These are phyloP conservation scores for Polietes domitor DNA, from an alignment of 2,888 invertebrate genomes.

Conservation along the genomic window DNA sequence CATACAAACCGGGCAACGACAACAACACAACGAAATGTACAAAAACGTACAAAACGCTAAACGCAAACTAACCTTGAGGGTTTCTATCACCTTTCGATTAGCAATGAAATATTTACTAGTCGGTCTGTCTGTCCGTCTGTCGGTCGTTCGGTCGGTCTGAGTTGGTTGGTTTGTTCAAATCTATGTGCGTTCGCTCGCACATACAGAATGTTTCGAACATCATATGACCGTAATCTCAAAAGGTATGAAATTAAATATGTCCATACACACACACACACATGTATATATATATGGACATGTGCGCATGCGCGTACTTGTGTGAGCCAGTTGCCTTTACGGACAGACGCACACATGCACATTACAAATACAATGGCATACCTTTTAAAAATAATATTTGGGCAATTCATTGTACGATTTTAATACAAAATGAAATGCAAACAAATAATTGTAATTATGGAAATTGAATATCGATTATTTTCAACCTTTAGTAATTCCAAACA, in stretches of 20 bases:
- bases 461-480: neutral
- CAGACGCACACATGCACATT: too few relatives aligned
- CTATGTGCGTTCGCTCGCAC: conserved; percentile 2
- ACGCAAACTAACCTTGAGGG: conserved; percentile 68
- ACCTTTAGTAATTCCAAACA: neutral
- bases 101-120: conserved; percentile 52
- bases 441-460: neutral
- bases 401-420: conserved; percentile 3
- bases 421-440: neutral
- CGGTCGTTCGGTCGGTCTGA: neutral
- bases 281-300: neutral
- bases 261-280: neutral
- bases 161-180: neutral
- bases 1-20: neutral
- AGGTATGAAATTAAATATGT: neutral
- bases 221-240: conserved; percentile 16
- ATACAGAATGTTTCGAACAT: neutral
- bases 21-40: neutral
- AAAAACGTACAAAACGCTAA: neutral
- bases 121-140: neutral
- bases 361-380: neutral
- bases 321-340: neutral
- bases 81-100: conserved; percentile 73
- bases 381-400: neutral
- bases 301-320: neutral